phyloP scores from a whole-genome alignment of 2,113 vertebrate genomes.

The Drymodes brunneopygia region DNA sequence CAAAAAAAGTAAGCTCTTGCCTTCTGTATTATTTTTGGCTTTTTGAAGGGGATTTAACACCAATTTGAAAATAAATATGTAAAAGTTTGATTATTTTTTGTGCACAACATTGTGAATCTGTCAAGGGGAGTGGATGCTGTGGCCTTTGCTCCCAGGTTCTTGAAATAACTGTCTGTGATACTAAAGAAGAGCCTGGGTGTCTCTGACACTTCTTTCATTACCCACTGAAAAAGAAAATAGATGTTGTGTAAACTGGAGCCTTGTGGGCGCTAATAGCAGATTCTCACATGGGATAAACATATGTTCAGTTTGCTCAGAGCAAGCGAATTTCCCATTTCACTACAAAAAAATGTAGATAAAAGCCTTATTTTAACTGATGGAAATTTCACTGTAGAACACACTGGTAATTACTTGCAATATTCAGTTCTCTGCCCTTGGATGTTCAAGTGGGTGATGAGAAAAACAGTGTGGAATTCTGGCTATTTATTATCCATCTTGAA shows the following conservation, averaged over 20 bases:
- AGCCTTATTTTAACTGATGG: constrained; percentile 7
- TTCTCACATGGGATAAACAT: constrained; percentile 58
- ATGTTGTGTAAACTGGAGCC: constrained; percentile 51
- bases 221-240: constrained; percentile 31
- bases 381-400: background rate
- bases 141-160: background rate
- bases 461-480: background rate
- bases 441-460: background rate
- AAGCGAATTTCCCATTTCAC: background rate
- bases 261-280: constrained; percentile 48
- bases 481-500: background rate
- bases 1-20: background rate
- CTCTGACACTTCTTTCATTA: constrained; percentile 22
- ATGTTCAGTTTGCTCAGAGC: constrained; percentile 47
- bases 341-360: background rate
- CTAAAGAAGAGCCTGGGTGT: background rate
- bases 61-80: background rate
- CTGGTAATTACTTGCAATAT: background rate
- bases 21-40: background rate
- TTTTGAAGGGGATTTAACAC: background rate
- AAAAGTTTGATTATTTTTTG: background rate
- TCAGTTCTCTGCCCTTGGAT: background rate
- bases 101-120: background rate
- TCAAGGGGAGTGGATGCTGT: background rate
- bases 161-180: background rate